Evolutionary conservation across 2,888 invertebrate species (phyloP), one percentile per base, ranked within the genome.

Genomic region (Macropis europaea): DNA sequence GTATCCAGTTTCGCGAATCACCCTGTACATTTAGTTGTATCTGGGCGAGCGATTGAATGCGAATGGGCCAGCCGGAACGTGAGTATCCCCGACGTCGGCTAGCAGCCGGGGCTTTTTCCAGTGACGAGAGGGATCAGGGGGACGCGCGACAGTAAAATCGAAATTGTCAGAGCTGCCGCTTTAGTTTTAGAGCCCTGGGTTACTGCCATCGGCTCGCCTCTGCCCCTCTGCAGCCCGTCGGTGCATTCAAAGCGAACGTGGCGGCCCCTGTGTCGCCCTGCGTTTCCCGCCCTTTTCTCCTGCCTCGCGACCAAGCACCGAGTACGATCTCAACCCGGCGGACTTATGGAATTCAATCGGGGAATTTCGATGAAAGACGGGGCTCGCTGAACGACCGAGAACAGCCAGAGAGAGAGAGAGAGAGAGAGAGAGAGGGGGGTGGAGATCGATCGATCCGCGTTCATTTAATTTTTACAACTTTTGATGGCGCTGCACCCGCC

Each of bases 131-230:
- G 82, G 83, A 86, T 84, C 86, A 79, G 82, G 77, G 82, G 77
- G 68, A 77, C 79, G 82, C 76, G 82, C 83, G 86, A 81, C 82
- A 86, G 83, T 87, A 86, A 88, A 88, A 87, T 88, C 87, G 85
- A 87, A 88, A 88, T 87, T 86, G 86, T 87, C 84, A 84, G 84
- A 84, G 83, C 82, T 82, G 82, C 83, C 84, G 84, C 83, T 86
- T 87, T 85, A 85, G 86, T 86, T 87, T 88, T 87, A 88, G 84
- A 85, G 84, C 85, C 82, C 62, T 67, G 79, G 77, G 77, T 84
- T 86, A 84, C 78, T 76, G 45, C 78, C 76, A 62, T 67, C 71
- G 60, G 68, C 45, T 45, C 59, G 17, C 15, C 52, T 53, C 60
- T 32, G 17, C 47, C 52, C 67, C 36, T 38, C 45, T 26, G 30